phyloP scores from a whole-genome alignment of 2,888 invertebrate genomes.

The Drosophila nr. fundita region DNA sequence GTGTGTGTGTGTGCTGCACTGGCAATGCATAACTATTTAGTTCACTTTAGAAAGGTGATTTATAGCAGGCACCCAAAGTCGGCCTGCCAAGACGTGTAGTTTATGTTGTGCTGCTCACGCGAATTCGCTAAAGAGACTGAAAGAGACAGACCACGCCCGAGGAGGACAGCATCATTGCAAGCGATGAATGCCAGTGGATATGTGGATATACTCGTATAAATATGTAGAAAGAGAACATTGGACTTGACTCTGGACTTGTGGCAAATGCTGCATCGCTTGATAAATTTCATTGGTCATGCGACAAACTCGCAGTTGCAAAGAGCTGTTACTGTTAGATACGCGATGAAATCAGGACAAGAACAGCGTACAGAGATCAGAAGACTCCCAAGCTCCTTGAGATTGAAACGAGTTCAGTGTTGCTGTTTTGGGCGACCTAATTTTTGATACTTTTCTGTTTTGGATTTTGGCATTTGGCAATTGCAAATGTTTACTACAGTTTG shows the following conservation, averaged over 20 bases:
- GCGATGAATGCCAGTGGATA: slow-evolving; percentile 12
- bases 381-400: slow-evolving; percentile 30
- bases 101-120: slow-evolving; percentile 31
- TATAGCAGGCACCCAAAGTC: slow-evolving; percentile 63
- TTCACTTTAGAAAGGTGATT: slow-evolving; percentile 83
- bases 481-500: slow-evolving; percentile 31
- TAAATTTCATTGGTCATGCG: slow-evolving; percentile 45
- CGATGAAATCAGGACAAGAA: slow-evolving; percentile 36
- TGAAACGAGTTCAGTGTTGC: slow-evolving; percentile 42
- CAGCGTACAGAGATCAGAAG: slow-evolving; percentile 13
- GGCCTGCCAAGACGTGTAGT: slow-evolving; percentile 46
- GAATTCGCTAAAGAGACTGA: slow-evolving; percentile 2
- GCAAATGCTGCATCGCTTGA: slow-evolving; percentile 36
- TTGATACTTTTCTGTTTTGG: neutral
- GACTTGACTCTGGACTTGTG: slow-evolving; percentile 11
- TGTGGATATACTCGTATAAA: neutral
- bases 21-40: slow-evolving; percentile 76
- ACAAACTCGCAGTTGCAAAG: slow-evolving; percentile 40
- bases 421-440: slow-evolving; percentile 15
- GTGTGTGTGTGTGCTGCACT: slow-evolving; percentile 7
- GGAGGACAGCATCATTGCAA: neutral
- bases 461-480: slow-evolving; percentile 23
- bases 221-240: slow-evolving; percentile 16
- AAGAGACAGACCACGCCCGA: slow-evolving; percentile 1
- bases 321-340: slow-evolving; percentile 29